A percentile compares a stretch with the other conserved stretches of the same genome.
These are phyloP conservation scores for Phrynocephalus vlangalii DNA, from an alignment of 2,797 vertebrate species.

Conservation along the genomic window DNA sequence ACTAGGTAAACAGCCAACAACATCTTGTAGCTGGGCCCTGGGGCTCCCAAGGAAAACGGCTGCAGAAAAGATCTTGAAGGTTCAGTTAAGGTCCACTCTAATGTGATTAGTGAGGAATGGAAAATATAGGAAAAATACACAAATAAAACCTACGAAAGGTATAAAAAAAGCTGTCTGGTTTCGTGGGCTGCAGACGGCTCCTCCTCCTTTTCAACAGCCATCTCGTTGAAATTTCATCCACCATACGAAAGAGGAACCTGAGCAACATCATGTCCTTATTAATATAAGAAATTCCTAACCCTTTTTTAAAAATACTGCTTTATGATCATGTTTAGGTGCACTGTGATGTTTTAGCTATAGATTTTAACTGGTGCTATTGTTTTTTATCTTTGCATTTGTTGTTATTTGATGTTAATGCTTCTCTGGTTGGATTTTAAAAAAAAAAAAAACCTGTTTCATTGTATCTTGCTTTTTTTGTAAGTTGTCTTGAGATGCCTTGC, in stretches of 20 bases:
- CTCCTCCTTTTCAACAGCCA: rapidly evolving
- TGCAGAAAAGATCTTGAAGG: slow-evolving; percentile 13
- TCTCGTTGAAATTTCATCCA: not conserved
- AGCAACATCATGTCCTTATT: not conserved
- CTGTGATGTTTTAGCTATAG: too few species aligned
- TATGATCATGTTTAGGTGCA: too few species aligned
- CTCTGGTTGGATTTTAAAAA: too few species aligned
- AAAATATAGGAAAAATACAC: slow-evolving; percentile 7
- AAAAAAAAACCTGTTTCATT: too few species aligned
- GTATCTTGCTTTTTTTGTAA: too few species aligned
- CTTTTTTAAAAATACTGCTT: too few species aligned
- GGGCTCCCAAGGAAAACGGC: not conserved
- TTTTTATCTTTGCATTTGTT: too few species aligned
- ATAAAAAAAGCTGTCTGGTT: slow-evolving; percentile 24
- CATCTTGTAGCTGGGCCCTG: not conserved
- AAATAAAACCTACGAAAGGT: not conserved
- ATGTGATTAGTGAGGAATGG: slow-evolving; percentile 31
- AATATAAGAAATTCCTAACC: not conserved
- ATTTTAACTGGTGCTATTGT: too few species aligned
- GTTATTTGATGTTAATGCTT: too few species aligned
- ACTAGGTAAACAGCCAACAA: not conserved
- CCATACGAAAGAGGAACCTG: not conserved
- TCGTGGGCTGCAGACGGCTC: not conserved
- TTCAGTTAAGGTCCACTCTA: not conserved
- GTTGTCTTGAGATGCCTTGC: too few species aligned